A percentile compares a stretch with the other conserved stretches of the same genome.
phyloP scores from a whole-genome alignment of 2,888 invertebrate species.

The Omphaloscelis lunosa region DNA sequence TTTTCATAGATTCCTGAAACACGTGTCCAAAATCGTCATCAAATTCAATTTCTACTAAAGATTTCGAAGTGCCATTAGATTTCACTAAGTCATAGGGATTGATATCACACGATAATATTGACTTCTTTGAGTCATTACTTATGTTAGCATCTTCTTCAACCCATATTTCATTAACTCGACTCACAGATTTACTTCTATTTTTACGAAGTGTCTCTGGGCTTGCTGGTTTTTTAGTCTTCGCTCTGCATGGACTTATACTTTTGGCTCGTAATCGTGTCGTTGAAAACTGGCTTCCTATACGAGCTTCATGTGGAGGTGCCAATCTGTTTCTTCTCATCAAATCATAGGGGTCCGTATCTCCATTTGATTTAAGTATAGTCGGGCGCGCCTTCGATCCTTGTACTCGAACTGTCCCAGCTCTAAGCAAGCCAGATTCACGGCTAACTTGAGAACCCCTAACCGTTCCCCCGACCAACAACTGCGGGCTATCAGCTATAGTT shows the following conservation, averaged over 20 bases:
- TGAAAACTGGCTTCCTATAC: slow-evolving; percentile 89
- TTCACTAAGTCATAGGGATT: slow-evolving; percentile 96
- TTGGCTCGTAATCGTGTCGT: slow-evolving; percentile 88
- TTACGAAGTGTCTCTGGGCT: slow-evolving; percentile 84
- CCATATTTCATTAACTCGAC: slow-evolving; percentile 88
- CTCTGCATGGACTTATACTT: slow-evolving; percentile 90
- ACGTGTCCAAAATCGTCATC: slow-evolving; percentile 88
- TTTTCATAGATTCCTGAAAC: slow-evolving; percentile 83
- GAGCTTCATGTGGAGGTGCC: slow-evolving; percentile 91
- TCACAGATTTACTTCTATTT: slow-evolving; percentile 87
- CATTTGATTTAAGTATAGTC: slow-evolving; percentile 92
- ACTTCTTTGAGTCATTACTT: slow-evolving; percentile 89
- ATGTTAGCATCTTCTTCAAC: slow-evolving; percentile 81
- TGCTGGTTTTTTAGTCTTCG: slow-evolving; percentile 87
- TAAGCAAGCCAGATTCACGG: slow-evolving; percentile 86
- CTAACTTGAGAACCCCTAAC: slow-evolving; percentile 90
- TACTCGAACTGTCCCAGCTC: slow-evolving; percentile 92
- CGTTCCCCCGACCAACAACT: slow-evolving; percentile 91
- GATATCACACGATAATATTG: slow-evolving; percentile 95
- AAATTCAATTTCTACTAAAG: slow-evolving; percentile 88
- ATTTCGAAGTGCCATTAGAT: slow-evolving; percentile 85
- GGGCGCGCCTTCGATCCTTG: slow-evolving; percentile 91
- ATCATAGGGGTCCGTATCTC: slow-evolving; percentile 94
- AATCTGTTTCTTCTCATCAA: slow-evolving; percentile 95
- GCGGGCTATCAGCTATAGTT: slow-evolving; percentile 91